Conservation (phyloP, 2,113 vertebrate species). For the Corvus cornix region DNA sequence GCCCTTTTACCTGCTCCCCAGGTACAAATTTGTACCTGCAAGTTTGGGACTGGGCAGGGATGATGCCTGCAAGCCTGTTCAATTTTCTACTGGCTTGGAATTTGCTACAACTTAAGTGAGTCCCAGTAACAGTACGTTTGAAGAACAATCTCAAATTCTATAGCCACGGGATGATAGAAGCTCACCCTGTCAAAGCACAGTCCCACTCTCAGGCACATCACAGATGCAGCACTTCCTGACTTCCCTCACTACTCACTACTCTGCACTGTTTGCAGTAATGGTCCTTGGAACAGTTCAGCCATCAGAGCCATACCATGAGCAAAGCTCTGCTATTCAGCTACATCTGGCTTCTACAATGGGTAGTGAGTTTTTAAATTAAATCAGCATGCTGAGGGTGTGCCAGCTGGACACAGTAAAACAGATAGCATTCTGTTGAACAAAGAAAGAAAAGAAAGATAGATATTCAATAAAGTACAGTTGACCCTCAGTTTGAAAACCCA, state of each 20-base stretch:
- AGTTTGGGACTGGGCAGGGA: too few relatives aligned
- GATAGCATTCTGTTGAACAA: not conserved
- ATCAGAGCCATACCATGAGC: not conserved
- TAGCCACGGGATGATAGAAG: not conserved
- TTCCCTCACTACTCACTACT: not conserved
- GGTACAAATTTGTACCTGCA: too few relatives aligned
- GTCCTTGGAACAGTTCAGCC: not conserved
- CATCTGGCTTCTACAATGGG: slow-evolving; percentile 26
- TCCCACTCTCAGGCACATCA: not conserved
- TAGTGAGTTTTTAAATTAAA: slow-evolving; percentile 29
- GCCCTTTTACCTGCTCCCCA: too few relatives aligned
- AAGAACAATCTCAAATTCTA: not conserved
- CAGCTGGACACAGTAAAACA: slow-evolving; percentile 20
- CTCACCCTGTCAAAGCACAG: not conserved
- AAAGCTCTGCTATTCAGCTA: slow-evolving; percentile 7
- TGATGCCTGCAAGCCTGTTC: not conserved
- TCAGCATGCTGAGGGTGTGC: slow-evolving; percentile 8
- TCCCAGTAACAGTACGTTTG: not conserved
- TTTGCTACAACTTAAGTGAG: not conserved
- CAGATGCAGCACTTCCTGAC: not conserved
- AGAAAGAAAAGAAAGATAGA: not conserved
- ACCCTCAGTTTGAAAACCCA: not conserved
- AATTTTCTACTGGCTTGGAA: not conserved
- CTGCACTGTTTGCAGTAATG: not conserved
- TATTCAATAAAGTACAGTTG: not conserved